These are phyloP conservation scores for Steatornis caripensis DNA, from an alignment of 2,113 vertebrate species.

Conservation along the genomic window DNA sequence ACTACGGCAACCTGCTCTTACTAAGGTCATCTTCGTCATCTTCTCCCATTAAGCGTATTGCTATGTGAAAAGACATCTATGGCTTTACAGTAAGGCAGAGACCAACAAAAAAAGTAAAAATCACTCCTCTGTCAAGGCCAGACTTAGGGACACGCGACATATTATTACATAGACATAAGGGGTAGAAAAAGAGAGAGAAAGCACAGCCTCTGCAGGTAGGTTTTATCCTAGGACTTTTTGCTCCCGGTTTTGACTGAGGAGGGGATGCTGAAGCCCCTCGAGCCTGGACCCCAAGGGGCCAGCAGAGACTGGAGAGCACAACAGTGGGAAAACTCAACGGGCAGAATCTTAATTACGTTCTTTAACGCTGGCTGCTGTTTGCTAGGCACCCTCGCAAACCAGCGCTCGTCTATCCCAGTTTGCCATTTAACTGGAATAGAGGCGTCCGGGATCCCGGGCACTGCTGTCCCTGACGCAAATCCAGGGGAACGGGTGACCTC, in stretches of 20 bases:
- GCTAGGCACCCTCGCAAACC: background rate
- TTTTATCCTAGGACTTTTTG: background rate
- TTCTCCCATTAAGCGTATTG: background rate
- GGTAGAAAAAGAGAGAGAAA: background rate
- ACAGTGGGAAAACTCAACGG: background rate
- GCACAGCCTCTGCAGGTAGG: background rate
- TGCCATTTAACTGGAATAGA: background rate
- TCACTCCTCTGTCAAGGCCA: background rate
- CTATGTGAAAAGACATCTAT: background rate
- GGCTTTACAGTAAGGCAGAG: background rate
- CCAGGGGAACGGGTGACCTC: background rate
- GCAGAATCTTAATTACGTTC: background rate
- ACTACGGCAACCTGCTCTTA: background rate
- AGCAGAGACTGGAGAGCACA: background rate
- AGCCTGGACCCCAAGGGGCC: background rate
- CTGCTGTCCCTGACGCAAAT: too few species aligned
- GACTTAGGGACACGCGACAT: background rate
- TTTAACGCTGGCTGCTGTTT: background rate
- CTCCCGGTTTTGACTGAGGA: background rate
- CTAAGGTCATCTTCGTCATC: accelerated
- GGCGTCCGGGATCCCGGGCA: background rate
- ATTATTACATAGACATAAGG: background rate
- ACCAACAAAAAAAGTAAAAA: background rate
- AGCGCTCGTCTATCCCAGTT: background rate
- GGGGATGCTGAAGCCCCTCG: background rate